These are phyloP conservation scores for Scrobipalpa costella DNA, from an alignment of 2,888 invertebrate genomes.

Conservation along the genomic window DNA sequence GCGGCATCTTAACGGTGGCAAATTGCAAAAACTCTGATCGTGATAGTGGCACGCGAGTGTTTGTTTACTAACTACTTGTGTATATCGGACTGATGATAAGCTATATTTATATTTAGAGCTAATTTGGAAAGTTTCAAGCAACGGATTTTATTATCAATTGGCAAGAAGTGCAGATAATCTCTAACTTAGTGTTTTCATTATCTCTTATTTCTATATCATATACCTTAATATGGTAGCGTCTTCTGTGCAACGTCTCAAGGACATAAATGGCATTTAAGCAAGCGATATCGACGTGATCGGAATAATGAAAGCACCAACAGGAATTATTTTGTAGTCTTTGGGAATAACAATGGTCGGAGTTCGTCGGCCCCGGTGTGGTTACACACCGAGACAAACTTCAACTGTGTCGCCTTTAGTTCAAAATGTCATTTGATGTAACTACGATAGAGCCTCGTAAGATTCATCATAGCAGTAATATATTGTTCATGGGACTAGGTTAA, in stretches of 20 bases:
- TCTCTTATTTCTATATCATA: neutral
- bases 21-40: constrained; percentile 7
- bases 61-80: neutral
- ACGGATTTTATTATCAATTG: too few relatives aligned
- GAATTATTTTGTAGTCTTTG: constrained; percentile 66
- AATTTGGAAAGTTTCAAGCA: too few relatives aligned
- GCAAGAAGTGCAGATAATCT: neutral
- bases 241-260: constrained; percentile 46
- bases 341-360: constrained; percentile 73
- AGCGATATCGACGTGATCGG: constrained; percentile 61
- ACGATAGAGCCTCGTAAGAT: constrained; percentile 12
- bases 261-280: constrained; percentile 58
- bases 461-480: neutral
- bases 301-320: constrained; percentile 60
- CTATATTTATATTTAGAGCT: too few relatives aligned
- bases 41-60: neutral
- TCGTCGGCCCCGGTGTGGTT: constrained; percentile 69
- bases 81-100: too few relatives aligned
- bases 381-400: constrained; percentile 57
- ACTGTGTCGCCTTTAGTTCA: constrained; percentile 50
- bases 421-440: constrained; percentile 54
- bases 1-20: constrained; percentile 19
- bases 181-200: neutral
- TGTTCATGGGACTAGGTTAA: neutral
- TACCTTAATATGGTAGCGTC: neutral